Base-by-base conservation (phyloP, 2,888 invertebrate species). In the Melanargia galathea region DNA sequence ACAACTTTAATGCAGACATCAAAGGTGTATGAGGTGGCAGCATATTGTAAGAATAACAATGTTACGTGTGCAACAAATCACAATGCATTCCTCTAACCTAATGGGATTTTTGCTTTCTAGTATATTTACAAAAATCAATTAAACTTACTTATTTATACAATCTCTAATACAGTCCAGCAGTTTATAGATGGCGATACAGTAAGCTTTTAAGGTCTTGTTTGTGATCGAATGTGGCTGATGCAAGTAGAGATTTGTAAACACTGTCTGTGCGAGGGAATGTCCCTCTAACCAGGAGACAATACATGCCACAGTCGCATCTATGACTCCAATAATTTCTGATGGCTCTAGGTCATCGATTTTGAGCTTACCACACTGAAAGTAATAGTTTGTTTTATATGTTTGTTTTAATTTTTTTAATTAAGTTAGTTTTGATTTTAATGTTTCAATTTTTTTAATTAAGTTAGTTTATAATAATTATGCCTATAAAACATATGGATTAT, bases 231-330 rank as follows among this genome's bases (percentile, higher is more conserved):
- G 94, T 0, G 98, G 98, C 71, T 97, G 96, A 83, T 99, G 98
- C 40, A 98, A 91, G 82, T 99, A 99, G 24, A 99, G 93, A 84
- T 98, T 98, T 26, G 98, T 99, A 81, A 99, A 98, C 8, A 99
- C 96, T 1, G 99, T 99, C 90, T 99, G 99, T 6, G 98, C 98
- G 70, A 99, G 92, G 0, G 97, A 98, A 80, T 98, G 97, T 0
- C 99, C 99, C 85, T 99, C 99, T 16, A 99, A 84, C 99, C 99
- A 99, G 0, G 99, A 98, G 0, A 98, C 98, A 73, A 99, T 93
- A 80, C 98, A 98, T 0, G 98, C 96, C 78, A 97, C 94, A 6
- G 98, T 96, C 0, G 97, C 96, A 92, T 99, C 99, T 74, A 99
- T 97, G 38, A 99, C 95, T 35, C 97, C 98, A 72, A 99, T 97